Percentiles rank a stretch among this genome's conserved stretches.
Evolutionary conservation across 2,888 invertebrate species (phyloP).

Genomic region (Melanophora roralis): DNA sequence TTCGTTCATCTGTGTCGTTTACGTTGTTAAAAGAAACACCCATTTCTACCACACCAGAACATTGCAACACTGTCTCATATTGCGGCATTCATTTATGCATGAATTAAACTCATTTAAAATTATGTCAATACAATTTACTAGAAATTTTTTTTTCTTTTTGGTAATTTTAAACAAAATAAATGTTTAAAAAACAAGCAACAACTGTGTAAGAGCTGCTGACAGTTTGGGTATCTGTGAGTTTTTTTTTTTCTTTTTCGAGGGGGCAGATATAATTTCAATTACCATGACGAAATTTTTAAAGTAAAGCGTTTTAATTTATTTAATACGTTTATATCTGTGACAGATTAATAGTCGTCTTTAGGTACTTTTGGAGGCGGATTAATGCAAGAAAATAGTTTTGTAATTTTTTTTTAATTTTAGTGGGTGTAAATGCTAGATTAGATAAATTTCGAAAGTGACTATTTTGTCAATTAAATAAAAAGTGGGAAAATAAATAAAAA

Average conservation of each 20-base stretch:
- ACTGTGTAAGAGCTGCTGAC: background rate
- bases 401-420: background rate
- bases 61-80: too few relatives aligned
- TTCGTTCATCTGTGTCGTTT: background rate
- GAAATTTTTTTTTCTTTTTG: background rate
- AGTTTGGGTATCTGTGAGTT: background rate
- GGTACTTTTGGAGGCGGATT: too few relatives aligned
- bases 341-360: too few relatives aligned
- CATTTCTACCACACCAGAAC: constrained; percentile 34
- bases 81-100: constrained; percentile 27
- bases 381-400: too few relatives aligned
- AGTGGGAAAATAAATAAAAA: too few relatives aligned
- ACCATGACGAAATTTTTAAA: too few relatives aligned
- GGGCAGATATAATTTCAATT: too few relatives aligned
- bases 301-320: too few relatives aligned
- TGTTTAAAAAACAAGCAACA: background rate
- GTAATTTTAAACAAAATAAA: constrained; percentile 7
- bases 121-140: constrained; percentile 48
- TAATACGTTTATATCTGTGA: too few relatives aligned
- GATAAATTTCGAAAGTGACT: background rate
- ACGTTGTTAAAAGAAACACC: constrained; percentile 8
- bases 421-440: background rate
- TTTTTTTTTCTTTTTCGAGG: too few relatives aligned
- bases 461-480: too few relatives aligned
- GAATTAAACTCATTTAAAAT: constrained; percentile 49